A percentile compares a stretch with the other conserved stretches of the same genome.
Evolutionary conservation across 2,888 invertebrate genomes (phyloP).

Genomic region (Homarus gammarus): DNA sequence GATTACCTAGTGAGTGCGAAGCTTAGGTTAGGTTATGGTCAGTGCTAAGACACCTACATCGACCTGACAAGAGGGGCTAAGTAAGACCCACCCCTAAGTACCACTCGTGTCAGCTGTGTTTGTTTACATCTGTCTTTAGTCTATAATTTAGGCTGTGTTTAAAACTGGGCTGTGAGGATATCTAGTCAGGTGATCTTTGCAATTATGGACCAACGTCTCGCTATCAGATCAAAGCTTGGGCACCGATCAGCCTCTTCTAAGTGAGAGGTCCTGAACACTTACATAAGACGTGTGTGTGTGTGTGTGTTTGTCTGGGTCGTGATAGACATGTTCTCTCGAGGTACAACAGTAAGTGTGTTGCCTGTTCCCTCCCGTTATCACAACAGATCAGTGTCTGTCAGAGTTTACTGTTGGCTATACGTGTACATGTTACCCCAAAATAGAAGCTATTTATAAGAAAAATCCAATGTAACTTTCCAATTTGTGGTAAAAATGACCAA

Average conservation of each 20-base stretch:
- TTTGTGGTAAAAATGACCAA: too few relatives aligned
- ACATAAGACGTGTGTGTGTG: too few relatives aligned
- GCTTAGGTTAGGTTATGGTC: too few relatives aligned
- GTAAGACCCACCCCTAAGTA: background rate
- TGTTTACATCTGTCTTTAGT: background rate
- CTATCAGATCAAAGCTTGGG: background rate
- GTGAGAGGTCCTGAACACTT: background rate
- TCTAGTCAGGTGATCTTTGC: slow-evolving; percentile 21
- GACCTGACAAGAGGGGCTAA: slow-evolving; percentile 7
- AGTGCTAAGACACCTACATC: background rate
- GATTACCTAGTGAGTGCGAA: too few relatives aligned
- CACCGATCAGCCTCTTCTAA: background rate
- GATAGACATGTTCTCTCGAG: background rate
- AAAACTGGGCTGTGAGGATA: slow-evolving; percentile 14
- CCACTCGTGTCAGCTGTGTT: slow-evolving; percentile 10
- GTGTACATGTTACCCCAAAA: too few relatives aligned
- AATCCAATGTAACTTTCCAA: too few relatives aligned
- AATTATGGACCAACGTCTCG: background rate
- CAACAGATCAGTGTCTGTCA: background rate
- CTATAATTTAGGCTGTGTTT: slow-evolving; percentile 19
- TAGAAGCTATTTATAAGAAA: too few relatives aligned
- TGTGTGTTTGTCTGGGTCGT: background rate
- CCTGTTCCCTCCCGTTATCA: background rate
- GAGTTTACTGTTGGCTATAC: too few relatives aligned
- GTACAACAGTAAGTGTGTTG: background rate